These are phyloP conservation scores for Syrrhaptes paradoxus DNA, from an alignment of 2,113 vertebrate genomes.

Conservation along the genomic window DNA sequence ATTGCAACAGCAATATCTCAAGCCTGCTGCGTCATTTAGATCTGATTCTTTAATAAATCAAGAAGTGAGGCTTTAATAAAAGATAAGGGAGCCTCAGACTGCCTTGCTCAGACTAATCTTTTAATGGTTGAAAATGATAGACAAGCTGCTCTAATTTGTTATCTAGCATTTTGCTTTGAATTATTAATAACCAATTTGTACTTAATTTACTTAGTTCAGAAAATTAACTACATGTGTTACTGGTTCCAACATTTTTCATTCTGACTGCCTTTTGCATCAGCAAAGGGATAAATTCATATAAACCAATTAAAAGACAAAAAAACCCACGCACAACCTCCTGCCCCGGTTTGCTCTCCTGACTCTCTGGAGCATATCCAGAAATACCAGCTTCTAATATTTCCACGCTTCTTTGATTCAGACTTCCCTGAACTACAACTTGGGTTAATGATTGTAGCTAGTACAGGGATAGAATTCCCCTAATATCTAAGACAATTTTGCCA, in stretches of 20 bases:
- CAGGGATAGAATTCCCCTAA: not conserved
- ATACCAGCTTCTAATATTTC: not conserved
- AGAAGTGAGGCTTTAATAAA: conserved; percentile 12
- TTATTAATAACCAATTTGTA: conserved; percentile 58
- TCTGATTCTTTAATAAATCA: conserved; percentile 35
- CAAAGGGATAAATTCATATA: not conserved
- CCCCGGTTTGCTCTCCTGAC: not conserved
- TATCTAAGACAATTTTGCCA: not conserved
- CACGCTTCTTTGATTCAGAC: not conserved
- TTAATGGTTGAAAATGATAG: conserved; percentile 31
- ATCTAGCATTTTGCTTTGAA: conserved; percentile 27
- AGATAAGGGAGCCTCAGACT: not conserved
- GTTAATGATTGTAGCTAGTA: not conserved
- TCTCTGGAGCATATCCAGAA: not conserved
- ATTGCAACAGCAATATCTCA: not conserved
- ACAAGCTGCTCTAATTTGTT: conserved; percentile 36
- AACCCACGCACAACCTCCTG: not conserved
- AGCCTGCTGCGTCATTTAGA: not conserved
- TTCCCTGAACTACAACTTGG: not conserved
- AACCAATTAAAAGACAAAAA: not conserved
- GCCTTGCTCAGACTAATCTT: conserved; percentile 1
- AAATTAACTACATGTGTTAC: conserved; percentile 23
- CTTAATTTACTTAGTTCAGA: conserved; percentile 35
- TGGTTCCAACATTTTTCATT: conserved; percentile 1
- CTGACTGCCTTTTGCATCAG: not conserved